Evolutionary conservation across 2,113 vertebrate genomes (phyloP).

Genomic region (Larimichthys polyactis): DNA sequence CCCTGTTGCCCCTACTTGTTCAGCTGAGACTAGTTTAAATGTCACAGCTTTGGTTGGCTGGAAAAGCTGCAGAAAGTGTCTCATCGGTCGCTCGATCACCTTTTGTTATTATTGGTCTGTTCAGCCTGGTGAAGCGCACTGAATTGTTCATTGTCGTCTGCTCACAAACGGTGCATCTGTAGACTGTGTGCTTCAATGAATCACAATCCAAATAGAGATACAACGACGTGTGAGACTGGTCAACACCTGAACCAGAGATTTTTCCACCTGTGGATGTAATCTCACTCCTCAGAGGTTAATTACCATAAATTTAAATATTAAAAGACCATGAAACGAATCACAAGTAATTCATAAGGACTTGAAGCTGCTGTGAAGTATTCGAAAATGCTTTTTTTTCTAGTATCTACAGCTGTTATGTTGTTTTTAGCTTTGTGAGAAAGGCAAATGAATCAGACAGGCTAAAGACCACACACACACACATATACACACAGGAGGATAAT

Average conservation of each 20-base stretch:
- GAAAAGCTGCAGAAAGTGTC: not conserved
- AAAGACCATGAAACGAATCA: slow-evolving; percentile 7
- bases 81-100: not conserved
- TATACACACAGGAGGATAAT: slow-evolving; percentile 1
- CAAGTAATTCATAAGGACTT: slow-evolving; percentile 4
- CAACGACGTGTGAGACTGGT: slow-evolving; percentile 9
- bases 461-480: too few species aligned
- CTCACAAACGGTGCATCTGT: slow-evolving; percentile 15
- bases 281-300: slow-evolving; percentile 21
- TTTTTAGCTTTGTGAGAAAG: slow-evolving; percentile 19
- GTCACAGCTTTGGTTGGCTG: slow-evolving; percentile 12
- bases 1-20: not conserved
- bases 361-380: not conserved
- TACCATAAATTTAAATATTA: slow-evolving; percentile 29
- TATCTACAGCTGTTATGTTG: slow-evolving; percentile 8
- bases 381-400: not conserved
- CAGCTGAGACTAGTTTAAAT: slow-evolving; percentile 13
- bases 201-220: slow-evolving; percentile 1
- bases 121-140: not conserved
- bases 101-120: not conserved
- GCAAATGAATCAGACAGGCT: slow-evolving; percentile 19
- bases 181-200: not conserved
- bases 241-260: slow-evolving; percentile 20
- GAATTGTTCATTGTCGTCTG: slow-evolving; percentile 13
- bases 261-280: slow-evolving; percentile 6